Evolutionary conservation across 2,113 vertebrate species (phyloP).

Genomic region (Lipophrys pholis): DNA sequence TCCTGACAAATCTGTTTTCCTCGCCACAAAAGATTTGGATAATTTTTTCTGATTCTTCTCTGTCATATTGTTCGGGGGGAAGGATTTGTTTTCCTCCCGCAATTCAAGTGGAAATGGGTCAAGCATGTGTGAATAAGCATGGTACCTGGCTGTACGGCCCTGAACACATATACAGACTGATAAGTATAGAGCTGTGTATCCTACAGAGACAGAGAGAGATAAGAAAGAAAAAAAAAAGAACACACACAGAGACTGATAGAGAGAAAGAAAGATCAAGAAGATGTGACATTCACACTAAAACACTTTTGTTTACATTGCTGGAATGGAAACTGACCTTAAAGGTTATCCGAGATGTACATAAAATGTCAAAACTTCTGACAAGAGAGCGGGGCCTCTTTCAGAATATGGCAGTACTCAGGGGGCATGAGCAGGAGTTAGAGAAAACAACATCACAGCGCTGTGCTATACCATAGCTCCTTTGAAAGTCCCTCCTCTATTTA

Average conservation of each 20-base stretch:
- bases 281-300: constrained; percentile 61
- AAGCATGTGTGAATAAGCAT: constrained; percentile 41
- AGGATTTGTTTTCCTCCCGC: constrained; percentile 49
- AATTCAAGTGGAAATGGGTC: constrained; percentile 67
- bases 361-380: constrained; percentile 70
- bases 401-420: constrained; percentile 58
- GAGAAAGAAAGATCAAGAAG: constrained; percentile 5
- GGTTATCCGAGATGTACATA: constrained; percentile 72
- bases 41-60: constrained; percentile 72
- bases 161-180: constrained; percentile 9
- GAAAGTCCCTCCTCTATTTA: constrained; percentile 70
- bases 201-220: constrained; percentile 18
- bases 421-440: constrained; percentile 31
- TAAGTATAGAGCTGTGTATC: constrained; percentile 10
- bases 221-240: background rate
- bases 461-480: constrained; percentile 54
- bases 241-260: background rate
- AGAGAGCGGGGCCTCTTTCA: constrained; percentile 54
- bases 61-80: constrained; percentile 49
- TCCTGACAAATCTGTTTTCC: constrained; percentile 81
- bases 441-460: constrained; percentile 53
- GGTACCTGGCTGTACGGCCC: constrained; percentile 12
- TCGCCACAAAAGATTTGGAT: constrained; percentile 66
- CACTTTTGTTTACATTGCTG: constrained; percentile 66
- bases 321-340: constrained; percentile 71